Base-by-base conservation (phyloP, 1,140 invertebrate species). In the Harpegnathos saltator region DNA sequence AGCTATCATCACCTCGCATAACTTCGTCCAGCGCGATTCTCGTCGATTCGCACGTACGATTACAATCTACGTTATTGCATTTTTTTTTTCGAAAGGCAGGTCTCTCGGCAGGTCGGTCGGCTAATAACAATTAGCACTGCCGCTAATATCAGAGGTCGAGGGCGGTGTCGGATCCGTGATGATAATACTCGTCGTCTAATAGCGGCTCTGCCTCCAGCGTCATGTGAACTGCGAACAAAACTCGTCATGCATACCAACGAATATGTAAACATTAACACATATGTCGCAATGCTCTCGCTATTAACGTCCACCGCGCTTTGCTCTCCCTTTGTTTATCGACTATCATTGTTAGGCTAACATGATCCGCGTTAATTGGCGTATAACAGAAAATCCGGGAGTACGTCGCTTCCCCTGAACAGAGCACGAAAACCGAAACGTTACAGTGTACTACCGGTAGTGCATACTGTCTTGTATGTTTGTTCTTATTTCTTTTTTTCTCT, bases 191-290 rank as follows among this genome's bases (percentile, higher is more conserved):
- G 86, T 93, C 92, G 80, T 88, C 89, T 89, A 93, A 92, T 58
- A 93, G 89, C 84, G 90, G 91, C 83, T 93, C 92, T 85, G 91
- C 90, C 87, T 94, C 93, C 89, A 92, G 81, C 89, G 89, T 88
- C 92, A 91, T 93, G 88, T 89, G 90, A 91, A 92, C 93, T 94
- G 93, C 82, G 86, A 94, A 93, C 89, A 94, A 92, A 94, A 93
- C 87, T 92, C 84, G 92, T 91, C 92, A 92, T 93, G 92, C 91
- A 92, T 91, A 89, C 90, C 85, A 91, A 89, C 84, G 84, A 90
- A 89, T 83, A 90, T 5, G 38, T 54, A 66, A 82, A 87, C 58
- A 77, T 73, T 38, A 15, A 82, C 48, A 24, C 63, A 58, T 77
- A 44, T 65, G 68, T 33, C 29, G 61, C 56, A 63, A 66, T 24